Evolutionary conservation across 1,140 invertebrate genomes (phyloP).

Genomic region (Asobara japonica): DNA sequence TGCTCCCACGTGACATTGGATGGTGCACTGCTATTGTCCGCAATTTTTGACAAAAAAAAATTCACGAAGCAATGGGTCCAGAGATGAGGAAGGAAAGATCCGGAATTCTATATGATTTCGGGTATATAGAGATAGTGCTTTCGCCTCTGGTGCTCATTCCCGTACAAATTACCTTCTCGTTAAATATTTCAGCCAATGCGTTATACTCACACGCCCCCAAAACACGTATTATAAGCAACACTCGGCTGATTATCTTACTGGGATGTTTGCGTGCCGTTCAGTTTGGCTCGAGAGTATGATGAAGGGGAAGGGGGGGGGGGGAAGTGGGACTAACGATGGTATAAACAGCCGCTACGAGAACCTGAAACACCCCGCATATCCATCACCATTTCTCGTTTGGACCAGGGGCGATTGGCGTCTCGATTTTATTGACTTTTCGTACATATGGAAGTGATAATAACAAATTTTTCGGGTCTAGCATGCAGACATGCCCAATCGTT

Average conservation of each 20-base stretch:
- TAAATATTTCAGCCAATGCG: constrained; percentile 58
- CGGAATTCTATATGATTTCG: no score
- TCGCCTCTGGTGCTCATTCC: neutral
- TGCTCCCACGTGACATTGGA: no score
- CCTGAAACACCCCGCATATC: constrained; percentile 40
- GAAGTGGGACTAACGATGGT: neutral
- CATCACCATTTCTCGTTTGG: constrained; percentile 45
- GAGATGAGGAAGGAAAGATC: no score
- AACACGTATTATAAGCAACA: constrained; percentile 42
- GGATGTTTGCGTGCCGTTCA: constrained; percentile 41
- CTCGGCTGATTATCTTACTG: constrained; percentile 55
- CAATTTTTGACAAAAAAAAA: no score
- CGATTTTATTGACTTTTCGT: neutral
- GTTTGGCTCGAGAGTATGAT: neutral
- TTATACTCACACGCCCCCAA: constrained; percentile 59
- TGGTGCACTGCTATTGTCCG: no score
- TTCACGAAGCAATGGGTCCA: no score
- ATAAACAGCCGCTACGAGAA: neutral
- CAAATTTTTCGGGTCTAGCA: no score
- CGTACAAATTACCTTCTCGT: constrained; percentile 57
- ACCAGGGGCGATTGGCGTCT: constrained; percentile 15
- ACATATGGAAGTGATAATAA: neutral
- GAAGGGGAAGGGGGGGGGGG: no score
- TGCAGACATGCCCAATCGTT: no score
- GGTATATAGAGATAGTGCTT: neutral